These are phyloP conservation scores for Mallotus villosus DNA, from an alignment of 2,797 vertebrate genomes.

Conservation along the genomic window DNA sequence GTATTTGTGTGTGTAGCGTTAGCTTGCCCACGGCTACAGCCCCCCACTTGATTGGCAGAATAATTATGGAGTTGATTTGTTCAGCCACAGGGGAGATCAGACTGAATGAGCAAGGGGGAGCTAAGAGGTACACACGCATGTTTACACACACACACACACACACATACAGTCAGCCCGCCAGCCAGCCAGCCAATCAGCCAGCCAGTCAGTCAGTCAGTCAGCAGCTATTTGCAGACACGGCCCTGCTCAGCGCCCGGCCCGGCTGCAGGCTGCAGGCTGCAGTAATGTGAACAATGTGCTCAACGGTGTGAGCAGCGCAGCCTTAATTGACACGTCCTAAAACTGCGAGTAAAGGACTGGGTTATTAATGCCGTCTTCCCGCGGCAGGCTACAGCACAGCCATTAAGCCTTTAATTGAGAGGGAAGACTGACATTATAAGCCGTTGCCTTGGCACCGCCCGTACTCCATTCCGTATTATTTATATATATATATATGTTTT, in stretches of 20 bases:
- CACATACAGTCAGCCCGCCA: constrained; percentile 22
- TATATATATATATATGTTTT: constrained; percentile 56
- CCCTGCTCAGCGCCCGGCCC: constrained; percentile 41
- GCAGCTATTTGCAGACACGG: constrained; percentile 26
- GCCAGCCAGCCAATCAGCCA: constrained; percentile 7
- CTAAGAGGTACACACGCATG: constrained; percentile 48
- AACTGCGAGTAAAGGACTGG: constrained; percentile 71
- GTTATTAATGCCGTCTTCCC: constrained; percentile 78
- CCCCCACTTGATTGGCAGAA: constrained; percentile 75
- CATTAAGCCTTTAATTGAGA: constrained; percentile 80
- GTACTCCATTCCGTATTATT: constrained; percentile 61
- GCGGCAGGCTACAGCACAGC: constrained; percentile 70
- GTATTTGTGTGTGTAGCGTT: constrained; percentile 30
- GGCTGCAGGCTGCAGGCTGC: constrained; percentile 60
- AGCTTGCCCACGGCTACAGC: constrained; percentile 64
- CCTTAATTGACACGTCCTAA: constrained; percentile 76
- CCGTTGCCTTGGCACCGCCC: constrained; percentile 62
- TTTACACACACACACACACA: constrained; percentile 33
- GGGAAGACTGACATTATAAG: constrained; percentile 76
- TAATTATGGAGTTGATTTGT: constrained; percentile 75
- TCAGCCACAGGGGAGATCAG: constrained; percentile 64
- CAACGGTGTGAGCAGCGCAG: constrained; percentile 56
- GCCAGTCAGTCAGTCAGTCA: constrained; percentile 21
- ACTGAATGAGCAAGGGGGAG: constrained; percentile 61
- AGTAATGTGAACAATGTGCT: constrained; percentile 65